A percentile compares a stretch with the other conserved stretches of the same genome.
Conservation (phyloP, 2,113 vertebrate genomes). For the Perca flavescens region DNA sequence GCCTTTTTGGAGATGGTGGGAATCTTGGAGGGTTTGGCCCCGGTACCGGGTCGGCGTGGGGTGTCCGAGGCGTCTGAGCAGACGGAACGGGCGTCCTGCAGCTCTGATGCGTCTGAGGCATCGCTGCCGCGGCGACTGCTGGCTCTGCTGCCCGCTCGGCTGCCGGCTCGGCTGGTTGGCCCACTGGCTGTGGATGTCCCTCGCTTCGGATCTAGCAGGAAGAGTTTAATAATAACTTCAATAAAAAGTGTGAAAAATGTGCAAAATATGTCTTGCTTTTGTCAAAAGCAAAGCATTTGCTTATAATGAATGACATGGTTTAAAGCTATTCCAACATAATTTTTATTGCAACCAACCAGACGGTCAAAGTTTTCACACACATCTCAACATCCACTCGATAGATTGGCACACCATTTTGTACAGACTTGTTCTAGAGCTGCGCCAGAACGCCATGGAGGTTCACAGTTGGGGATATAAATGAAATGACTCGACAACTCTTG, state of each 20-base stretch:
- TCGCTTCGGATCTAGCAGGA: slow-evolving; percentile 89
- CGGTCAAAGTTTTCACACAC: background rate
- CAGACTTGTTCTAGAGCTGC: background rate
- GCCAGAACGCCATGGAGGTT: background rate
- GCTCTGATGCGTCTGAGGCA: slow-evolving; percentile 95
- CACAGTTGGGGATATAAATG: background rate
- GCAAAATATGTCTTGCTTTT: background rate
- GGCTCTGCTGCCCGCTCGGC: slow-evolving; percentile 92
- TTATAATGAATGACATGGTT: background rate
- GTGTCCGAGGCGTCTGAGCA: slow-evolving; percentile 97
- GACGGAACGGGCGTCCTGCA: slow-evolving; percentile 93
- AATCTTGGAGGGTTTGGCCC: slow-evolving; percentile 93
- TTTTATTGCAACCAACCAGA: background rate
- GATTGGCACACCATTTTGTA: background rate
- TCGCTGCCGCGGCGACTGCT: slow-evolving; percentile 96
- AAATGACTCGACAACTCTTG: background rate
- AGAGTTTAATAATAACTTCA: too few relatives aligned
- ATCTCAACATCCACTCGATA: background rate
- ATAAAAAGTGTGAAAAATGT: background rate
- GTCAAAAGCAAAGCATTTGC: background rate
- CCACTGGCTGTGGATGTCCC: slow-evolving; percentile 86
- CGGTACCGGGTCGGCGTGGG: slow-evolving; percentile 86
- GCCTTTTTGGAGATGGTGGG: slow-evolving; percentile 97
- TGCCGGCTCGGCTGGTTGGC: slow-evolving; percentile 90
- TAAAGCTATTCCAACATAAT: background rate